These are phyloP conservation scores for Arothron firmamentum DNA, from an alignment of 2,113 vertebrate genomes.

Conservation along the genomic window DNA sequence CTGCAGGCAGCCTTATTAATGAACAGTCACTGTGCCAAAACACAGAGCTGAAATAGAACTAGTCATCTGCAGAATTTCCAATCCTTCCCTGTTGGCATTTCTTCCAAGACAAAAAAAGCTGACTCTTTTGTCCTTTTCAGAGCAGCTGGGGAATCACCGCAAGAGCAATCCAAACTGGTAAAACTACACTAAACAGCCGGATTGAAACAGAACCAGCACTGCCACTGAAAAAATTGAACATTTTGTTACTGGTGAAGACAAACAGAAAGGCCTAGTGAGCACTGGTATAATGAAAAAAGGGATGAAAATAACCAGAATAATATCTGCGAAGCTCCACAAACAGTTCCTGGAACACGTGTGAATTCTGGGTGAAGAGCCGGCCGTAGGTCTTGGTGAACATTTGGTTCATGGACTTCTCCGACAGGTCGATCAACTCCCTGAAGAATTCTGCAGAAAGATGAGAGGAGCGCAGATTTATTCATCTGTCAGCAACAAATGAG, in stretches of 20 bases:
- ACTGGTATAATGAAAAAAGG: not conserved
- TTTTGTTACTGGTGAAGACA: not conserved
- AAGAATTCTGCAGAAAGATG: constrained; percentile 79
- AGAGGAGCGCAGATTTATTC: constrained; percentile 17
- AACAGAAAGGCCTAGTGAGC: not conserved
- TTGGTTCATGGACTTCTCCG: constrained; percentile 83
- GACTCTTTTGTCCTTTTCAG: constrained; percentile 11
- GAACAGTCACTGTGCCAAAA: constrained; percentile 42
- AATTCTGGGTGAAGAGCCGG: constrained; percentile 82
- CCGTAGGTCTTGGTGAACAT: constrained; percentile 88
- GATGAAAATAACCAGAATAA: constrained; percentile 76
- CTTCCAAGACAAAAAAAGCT: constrained; percentile 18
- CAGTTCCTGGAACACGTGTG: constrained; percentile 78
- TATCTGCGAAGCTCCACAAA: constrained; percentile 80
- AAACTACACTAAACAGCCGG: no score
- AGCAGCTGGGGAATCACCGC: constrained; percentile 26
- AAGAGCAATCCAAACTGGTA: not conserved
- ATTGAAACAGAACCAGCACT: not conserved
- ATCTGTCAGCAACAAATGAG: constrained; percentile 21
- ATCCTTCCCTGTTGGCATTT: constrained; percentile 17
- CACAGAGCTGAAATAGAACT: constrained; percentile 57
- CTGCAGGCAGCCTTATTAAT: constrained; percentile 46
- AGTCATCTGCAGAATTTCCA: constrained; percentile 52
- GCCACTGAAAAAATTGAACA: not conserved
- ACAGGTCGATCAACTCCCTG: constrained; percentile 80